Evolutionary conservation across 2,113 vertebrate genomes (phyloP).

Genomic region (Acrocephalus kingi): DNA sequence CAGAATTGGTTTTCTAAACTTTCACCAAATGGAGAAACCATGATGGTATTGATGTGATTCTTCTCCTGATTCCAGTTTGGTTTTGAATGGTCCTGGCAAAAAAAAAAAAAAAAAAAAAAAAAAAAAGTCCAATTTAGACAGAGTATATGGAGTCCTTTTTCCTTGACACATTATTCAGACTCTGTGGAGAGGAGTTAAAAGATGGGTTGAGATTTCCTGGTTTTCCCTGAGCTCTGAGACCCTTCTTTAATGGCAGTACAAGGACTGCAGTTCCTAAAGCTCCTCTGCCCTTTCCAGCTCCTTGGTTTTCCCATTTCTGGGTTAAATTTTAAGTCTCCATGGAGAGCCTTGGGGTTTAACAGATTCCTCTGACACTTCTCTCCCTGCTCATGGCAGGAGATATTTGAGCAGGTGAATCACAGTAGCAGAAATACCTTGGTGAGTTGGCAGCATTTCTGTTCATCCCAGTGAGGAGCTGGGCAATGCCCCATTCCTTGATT

Average conservation of each 20-base stretch:
- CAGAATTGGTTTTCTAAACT: background rate
- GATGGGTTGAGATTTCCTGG: background rate
- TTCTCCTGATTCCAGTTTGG: background rate
- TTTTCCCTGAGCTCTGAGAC: background rate
- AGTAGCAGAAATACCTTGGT: background rate
- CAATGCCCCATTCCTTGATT: background rate
- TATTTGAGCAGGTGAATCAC: background rate
- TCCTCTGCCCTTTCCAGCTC: background rate
- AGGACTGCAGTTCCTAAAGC: background rate
- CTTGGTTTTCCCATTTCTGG: background rate
- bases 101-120: background rate
- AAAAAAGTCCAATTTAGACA: background rate
- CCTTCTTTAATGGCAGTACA: background rate
- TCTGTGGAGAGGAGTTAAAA: background rate
- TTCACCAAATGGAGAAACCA: background rate
- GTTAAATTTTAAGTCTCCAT: background rate
- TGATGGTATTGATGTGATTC: background rate
- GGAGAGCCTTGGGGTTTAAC: background rate
- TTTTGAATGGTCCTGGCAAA: background rate
- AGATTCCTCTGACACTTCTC: background rate
- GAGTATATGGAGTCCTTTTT: background rate
- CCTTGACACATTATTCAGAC: background rate
- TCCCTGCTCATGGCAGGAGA: background rate
- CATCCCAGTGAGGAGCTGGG: background rate
- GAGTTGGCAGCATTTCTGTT: background rate